These are phyloP conservation scores for Drosophila stalkeri DNA, from an alignment of 2,888 invertebrate species.

Conservation along the genomic window DNA sequence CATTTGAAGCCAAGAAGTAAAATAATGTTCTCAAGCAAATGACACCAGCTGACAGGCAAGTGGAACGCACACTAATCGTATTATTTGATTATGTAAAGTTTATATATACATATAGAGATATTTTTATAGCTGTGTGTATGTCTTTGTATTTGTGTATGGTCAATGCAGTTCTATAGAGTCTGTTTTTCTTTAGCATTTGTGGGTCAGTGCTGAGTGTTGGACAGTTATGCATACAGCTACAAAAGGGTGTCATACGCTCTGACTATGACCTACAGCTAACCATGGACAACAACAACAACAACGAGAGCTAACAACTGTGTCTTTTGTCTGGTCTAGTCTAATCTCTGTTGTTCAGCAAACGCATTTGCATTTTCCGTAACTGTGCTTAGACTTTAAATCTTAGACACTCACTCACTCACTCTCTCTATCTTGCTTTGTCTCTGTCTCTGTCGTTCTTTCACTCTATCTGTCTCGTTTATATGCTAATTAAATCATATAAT, in stretches of 20 bases:
- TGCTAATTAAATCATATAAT: constrained; percentile 70
- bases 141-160: not conserved
- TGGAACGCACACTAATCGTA: constrained; percentile 33
- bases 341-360: constrained; percentile 49
- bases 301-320: constrained; percentile 29
- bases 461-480: constrained; percentile 58
- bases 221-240: constrained; percentile 32
- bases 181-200: constrained; percentile 18
- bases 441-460: not conserved
- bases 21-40: constrained; percentile 26
- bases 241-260: constrained; percentile 68
- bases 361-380: constrained; percentile 73
- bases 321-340: constrained; percentile 54
- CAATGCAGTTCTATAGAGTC: constrained; percentile 27
- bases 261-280: constrained; percentile 62
- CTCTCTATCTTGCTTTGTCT: not conserved
- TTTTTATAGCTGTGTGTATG: not conserved
- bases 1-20: constrained; percentile 3
- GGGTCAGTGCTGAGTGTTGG: constrained; percentile 38
- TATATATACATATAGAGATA: not conserved
- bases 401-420: not conserved
- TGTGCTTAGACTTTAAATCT: constrained; percentile 30
- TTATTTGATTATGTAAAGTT: constrained; percentile 50
- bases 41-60: constrained; percentile 15
- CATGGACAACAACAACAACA: constrained; percentile 17